Percentiles rank a stretch among this genome's conserved stretches.
These are phyloP conservation scores for Tipula lateralis DNA, from an alignment of 2,888 invertebrate genomes.

Conservation along the genomic window DNA sequence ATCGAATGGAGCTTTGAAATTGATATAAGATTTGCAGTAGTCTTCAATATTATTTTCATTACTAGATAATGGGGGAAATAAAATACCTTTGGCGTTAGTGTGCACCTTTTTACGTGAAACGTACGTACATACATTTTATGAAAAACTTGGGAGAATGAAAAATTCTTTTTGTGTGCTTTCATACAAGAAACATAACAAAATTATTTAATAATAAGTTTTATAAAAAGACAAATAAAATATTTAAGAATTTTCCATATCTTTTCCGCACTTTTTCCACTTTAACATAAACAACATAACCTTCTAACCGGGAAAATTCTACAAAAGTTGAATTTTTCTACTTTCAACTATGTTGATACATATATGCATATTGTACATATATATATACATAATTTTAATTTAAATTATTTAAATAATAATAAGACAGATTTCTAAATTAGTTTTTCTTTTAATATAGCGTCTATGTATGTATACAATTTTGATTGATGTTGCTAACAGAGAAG, in stretches of 20 bases:
- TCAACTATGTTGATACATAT: too few relatives aligned
- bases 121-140: too few relatives aligned
- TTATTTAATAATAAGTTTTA: background rate
- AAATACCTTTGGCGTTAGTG: too few relatives aligned
- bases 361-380: background rate
- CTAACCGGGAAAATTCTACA: background rate
- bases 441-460: background rate
- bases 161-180: background rate
- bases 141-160: background rate
- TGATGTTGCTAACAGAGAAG: background rate
- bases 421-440: slow-evolving; percentile 19
- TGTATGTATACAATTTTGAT: background rate
- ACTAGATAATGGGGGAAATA: too few relatives aligned
- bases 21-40: too few relatives aligned
- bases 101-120: too few relatives aligned
- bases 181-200: background rate
- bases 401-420: slow-evolving; percentile 24
- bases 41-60: too few relatives aligned
- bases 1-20: too few relatives aligned
- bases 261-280: background rate
- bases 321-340: background rate
- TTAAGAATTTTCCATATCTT: background rate
- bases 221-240: background rate
- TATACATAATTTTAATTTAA: background rate
- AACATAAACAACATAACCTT: slow-evolving; percentile 1